These are phyloP conservation scores for Nezara viridula DNA, from an alignment of 2,888 invertebrate species.

Conservation along the genomic window DNA sequence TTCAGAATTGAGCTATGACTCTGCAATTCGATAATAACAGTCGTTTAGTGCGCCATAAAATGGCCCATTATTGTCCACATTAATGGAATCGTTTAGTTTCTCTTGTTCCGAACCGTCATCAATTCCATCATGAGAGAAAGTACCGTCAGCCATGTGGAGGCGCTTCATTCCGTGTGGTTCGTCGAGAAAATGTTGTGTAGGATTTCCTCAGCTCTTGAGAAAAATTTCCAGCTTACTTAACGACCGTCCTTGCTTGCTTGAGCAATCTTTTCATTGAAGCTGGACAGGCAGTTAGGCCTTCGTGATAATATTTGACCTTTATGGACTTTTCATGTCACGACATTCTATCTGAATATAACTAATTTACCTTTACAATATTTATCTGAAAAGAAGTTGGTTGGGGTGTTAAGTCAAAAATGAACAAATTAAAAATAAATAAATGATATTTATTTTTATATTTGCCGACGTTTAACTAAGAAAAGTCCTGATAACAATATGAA, in stretches of 20 bases:
- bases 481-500: too few species aligned
- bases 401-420: too few species aligned
- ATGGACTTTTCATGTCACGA: background rate
- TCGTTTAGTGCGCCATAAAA: constrained; percentile 26
- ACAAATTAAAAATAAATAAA: too few species aligned
- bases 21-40: background rate
- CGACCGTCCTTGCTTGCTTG: background rate
- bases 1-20: background rate
- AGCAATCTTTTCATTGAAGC: background rate
- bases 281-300: background rate
- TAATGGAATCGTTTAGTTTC: constrained; percentile 41
- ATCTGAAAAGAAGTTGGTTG: too few species aligned
- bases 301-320: background rate
- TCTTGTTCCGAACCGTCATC: background rate
- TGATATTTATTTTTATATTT: too few species aligned
- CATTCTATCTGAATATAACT: background rate
- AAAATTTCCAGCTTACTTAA: background rate
- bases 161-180: background rate
- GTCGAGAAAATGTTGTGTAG: background rate
- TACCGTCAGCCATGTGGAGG: background rate
- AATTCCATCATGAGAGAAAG: constrained; percentile 37
- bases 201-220: background rate
- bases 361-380: background rate
- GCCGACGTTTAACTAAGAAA: too few species aligned
- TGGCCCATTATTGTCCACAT: background rate